phyloP scores from a whole-genome alignment of 2,797 vertebrate genomes.

The Platyrinchus mystaceus region DNA sequence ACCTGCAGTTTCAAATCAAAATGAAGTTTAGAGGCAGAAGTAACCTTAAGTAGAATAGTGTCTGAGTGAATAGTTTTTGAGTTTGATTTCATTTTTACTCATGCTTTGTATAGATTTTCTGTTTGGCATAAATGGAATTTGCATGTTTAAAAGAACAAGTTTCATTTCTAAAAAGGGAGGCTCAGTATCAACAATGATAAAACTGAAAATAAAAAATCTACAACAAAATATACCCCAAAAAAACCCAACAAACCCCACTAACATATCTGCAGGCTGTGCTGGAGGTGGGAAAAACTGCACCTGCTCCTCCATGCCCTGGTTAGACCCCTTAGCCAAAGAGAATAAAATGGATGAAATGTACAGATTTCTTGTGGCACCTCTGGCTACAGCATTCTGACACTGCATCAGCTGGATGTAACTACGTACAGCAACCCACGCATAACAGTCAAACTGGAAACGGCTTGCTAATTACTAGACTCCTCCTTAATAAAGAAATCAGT shows the following conservation, averaged over 20 bases:
- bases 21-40: neutral
- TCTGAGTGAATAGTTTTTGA: neutral
- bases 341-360: neutral
- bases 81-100: neutral
- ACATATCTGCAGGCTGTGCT: neutral
- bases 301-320: neutral
- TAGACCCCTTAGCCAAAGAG: neutral
- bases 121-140: neutral
- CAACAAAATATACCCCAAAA: neutral
- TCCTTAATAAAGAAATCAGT: neutral
- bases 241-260: neutral
- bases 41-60: neutral
- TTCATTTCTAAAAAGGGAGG: neutral
- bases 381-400: neutral
- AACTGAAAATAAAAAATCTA: neutral
- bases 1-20: neutral
- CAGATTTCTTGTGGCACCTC: neutral
- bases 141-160: neutral
- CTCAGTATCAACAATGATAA: neutral
- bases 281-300: slow-evolving; percentile 36
- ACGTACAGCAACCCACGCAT: neutral
- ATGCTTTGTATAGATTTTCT: neutral
- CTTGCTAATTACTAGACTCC: slow-evolving; percentile 1
- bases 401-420: neutral
- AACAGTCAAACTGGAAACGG: neutral